These are phyloP conservation scores for Ganaspis sp. DNA, from an alignment of 1,140 invertebrate genomes.

Conservation along the genomic window DNA sequence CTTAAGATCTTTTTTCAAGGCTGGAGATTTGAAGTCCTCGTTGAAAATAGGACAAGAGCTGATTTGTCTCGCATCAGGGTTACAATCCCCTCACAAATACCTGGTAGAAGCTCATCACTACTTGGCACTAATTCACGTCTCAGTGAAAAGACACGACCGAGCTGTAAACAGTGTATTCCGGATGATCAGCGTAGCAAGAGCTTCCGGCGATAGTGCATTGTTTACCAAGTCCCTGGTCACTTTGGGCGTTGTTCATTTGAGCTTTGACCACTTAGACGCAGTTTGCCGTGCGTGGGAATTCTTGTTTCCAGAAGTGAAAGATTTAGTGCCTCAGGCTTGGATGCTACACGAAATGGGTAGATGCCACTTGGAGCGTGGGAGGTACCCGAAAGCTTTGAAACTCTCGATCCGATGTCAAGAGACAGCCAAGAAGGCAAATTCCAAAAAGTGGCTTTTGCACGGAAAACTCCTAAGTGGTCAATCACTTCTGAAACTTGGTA, in stretches of 20 bases:
- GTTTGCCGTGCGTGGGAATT: constrained; percentile 57
- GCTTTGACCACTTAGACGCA: constrained; percentile 60
- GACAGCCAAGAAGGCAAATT: constrained; percentile 42
- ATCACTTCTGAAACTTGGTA: constrained; percentile 43
- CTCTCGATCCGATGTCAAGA: constrained; percentile 48
- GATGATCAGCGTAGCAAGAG: constrained; percentile 55
- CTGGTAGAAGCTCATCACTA: constrained; percentile 53
- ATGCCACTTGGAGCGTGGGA: constrained; percentile 61
- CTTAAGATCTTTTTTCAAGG: constrained; percentile 48
- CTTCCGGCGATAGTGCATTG: constrained; percentile 42
- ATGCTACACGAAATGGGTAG: constrained; percentile 58
- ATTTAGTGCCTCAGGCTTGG: constrained; percentile 60
- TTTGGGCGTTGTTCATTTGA: constrained; percentile 64
- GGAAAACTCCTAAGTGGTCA: constrained; percentile 59
- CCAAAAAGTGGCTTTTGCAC: constrained; percentile 63
- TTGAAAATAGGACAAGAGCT: constrained; percentile 56
- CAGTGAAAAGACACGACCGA: constrained; percentile 59
- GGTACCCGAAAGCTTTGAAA: constrained; percentile 47
- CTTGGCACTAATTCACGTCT: constrained; percentile 54
- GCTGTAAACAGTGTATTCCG: constrained; percentile 51
- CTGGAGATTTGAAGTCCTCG: constrained; percentile 44
- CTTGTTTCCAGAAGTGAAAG: constrained; percentile 47
- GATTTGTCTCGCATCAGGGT: constrained; percentile 27
- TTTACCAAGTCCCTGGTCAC: constrained; percentile 51
- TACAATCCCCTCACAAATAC: constrained; percentile 44